These are phyloP conservation scores for Gnathonemus echidnorhynchus DNA, from an alignment of 2,113 vertebrate species.

Conservation along the genomic window DNA sequence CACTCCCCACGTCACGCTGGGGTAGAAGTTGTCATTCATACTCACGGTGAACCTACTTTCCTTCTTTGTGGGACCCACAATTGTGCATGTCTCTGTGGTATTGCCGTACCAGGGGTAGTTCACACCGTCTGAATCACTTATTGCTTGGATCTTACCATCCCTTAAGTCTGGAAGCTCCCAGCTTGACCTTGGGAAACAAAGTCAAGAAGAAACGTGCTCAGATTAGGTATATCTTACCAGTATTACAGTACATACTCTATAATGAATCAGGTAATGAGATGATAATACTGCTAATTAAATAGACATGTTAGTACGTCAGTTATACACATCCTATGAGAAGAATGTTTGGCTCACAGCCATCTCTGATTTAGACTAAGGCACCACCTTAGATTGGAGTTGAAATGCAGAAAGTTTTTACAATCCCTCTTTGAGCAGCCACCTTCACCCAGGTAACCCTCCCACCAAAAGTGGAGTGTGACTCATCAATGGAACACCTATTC, in stretches of 20 bases:
- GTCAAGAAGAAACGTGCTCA: not conserved
- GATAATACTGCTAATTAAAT: not conserved
- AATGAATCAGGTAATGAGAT: not conserved
- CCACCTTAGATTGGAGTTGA: not conserved
- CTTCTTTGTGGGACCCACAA: slow-evolving; percentile 72
- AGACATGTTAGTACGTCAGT: not conserved
- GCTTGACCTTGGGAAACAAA: slow-evolving; percentile 63
- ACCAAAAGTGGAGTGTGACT: not conserved
- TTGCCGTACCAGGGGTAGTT: slow-evolving; percentile 85
- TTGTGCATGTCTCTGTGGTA: slow-evolving; percentile 76
- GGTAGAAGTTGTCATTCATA: slow-evolving; percentile 87
- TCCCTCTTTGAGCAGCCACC: not conserved
- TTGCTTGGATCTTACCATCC: slow-evolving; percentile 68
- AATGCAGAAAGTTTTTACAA: not conserved
- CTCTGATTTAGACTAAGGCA: not conserved
- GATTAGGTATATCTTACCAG: not conserved
- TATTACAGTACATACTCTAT: not conserved
- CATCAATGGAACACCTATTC: not conserved
- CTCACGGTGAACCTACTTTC: slow-evolving; percentile 73
- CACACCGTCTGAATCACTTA: slow-evolving; percentile 78
- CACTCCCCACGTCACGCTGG: slow-evolving; percentile 79
- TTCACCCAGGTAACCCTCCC: not conserved
- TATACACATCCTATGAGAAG: not conserved
- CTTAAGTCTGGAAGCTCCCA: slow-evolving; percentile 78
- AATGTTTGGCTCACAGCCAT: not conserved